Conservation (phyloP, 2,113 vertebrate species). For the Erinaceus europaeus region DNA sequence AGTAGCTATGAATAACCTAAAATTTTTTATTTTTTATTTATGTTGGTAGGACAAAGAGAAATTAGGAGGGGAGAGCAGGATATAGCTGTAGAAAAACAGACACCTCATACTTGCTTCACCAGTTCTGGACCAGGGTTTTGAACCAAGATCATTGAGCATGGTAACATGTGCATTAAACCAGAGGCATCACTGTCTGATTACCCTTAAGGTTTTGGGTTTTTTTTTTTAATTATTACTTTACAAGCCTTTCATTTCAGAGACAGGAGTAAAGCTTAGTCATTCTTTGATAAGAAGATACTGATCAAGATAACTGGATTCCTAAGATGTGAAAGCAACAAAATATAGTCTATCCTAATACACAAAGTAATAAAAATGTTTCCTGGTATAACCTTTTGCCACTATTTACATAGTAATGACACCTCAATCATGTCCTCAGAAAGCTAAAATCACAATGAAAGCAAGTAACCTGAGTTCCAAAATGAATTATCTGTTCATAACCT, state of each 20-base stretch:
- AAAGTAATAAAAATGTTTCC: neutral
- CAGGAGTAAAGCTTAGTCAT: neutral
- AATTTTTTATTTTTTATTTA: no score
- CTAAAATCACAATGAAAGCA: neutral
- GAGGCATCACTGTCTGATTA: no score
- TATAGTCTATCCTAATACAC: neutral
- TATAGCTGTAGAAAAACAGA: no score
- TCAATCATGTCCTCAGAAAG: neutral
- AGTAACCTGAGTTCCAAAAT: neutral
- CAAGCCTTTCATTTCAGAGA: slow-evolving; percentile 27
- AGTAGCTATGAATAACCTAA: neutral
- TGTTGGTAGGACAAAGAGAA: no score
- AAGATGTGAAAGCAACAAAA: neutral
- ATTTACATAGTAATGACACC: neutral
- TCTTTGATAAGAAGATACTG: neutral
- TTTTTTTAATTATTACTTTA: neutral
- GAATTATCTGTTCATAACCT: no score
- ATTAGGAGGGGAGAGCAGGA: no score
- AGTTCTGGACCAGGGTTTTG: no score
- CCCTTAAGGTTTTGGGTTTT: no score
- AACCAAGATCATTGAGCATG: no score
- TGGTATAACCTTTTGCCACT: neutral
- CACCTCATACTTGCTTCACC: no score
- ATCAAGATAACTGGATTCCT: neutral
- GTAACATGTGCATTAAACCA: no score